A percentile compares a stretch with the other conserved stretches of the same genome.
Conservation (phyloP, 2,888 invertebrate genomes). For the Matsumyia berberina region DNA sequence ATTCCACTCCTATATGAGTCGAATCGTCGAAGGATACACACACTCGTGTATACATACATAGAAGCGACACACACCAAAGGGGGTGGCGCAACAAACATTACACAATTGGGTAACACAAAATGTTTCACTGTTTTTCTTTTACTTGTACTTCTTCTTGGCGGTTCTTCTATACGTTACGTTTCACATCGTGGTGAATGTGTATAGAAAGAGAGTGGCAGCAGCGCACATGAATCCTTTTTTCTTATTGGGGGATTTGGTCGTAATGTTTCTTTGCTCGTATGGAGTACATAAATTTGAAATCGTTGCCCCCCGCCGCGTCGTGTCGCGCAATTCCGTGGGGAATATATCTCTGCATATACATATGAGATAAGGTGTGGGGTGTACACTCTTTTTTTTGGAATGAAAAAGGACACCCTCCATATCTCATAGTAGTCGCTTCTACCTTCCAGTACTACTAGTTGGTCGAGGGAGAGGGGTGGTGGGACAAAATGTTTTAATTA, state of each 20-base stretch:
- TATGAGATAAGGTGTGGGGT: slow-evolving; percentile 41
- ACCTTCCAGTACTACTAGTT: slow-evolving; percentile 18
- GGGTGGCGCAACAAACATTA: slow-evolving; percentile 75
- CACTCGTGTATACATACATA: slow-evolving; percentile 30
- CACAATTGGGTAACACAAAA: slow-evolving; percentile 76
- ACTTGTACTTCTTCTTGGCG: slow-evolving; percentile 31
- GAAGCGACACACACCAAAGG: slow-evolving; percentile 48
- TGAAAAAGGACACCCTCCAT: slow-evolving; percentile 49
- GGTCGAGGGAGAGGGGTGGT: slow-evolving; percentile 6
- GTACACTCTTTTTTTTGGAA: neutral
- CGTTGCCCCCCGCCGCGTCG: slow-evolving; percentile 1
- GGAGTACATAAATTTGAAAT: slow-evolving; percentile 70
- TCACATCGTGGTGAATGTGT: slow-evolving; percentile 9
- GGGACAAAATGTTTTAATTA: slow-evolving; percentile 74
- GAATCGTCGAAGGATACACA: slow-evolving; percentile 62
- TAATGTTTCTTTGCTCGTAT: slow-evolving; percentile 70
- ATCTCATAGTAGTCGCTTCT: slow-evolving; percentile 16
- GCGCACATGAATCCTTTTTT: slow-evolving; percentile 74
- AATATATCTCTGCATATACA: slow-evolving; percentile 41
- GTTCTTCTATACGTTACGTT: slow-evolving; percentile 29
- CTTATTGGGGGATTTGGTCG: slow-evolving; percentile 74
- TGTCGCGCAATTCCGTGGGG: slow-evolving; percentile 13
- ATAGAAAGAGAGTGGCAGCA: slow-evolving; percentile 28
- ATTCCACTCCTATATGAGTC: slow-evolving; percentile 75
- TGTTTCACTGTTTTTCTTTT: slow-evolving; percentile 71